Evolutionary conservation across 2,113 vertebrate genomes (phyloP).

Genomic region (Nycticorax nycticorax): DNA sequence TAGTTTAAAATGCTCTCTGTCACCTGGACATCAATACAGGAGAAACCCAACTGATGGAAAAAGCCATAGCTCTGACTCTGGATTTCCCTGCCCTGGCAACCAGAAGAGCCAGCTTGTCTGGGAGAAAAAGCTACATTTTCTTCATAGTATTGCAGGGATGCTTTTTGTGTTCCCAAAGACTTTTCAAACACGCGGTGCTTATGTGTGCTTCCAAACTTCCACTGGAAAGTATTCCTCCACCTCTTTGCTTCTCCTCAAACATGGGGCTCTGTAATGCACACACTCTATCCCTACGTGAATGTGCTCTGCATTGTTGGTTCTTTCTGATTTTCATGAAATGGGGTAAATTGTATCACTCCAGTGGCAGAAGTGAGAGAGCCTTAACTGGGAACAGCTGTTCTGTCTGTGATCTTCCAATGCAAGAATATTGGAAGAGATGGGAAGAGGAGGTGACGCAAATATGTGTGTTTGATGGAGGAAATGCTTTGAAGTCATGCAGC

Average conservation of each 20-base stretch:
- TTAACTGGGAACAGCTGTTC: constrained; percentile 27
- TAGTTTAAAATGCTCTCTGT: background rate
- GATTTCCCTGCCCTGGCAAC: background rate
- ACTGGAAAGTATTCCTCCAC: background rate
- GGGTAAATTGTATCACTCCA: background rate
- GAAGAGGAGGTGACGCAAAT: constrained; percentile 1
- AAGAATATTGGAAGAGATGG: constrained; percentile 27
- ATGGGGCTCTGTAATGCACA: background rate
- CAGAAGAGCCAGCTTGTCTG: background rate
- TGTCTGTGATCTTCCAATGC: constrained; percentile 21
- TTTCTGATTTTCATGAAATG: background rate
- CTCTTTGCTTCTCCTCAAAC: background rate
- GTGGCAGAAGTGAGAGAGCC: background rate
- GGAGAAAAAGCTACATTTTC: background rate
- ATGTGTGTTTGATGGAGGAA: constrained; percentile 17
- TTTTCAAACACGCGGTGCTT: background rate
- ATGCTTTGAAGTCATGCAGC: constrained; percentile 61
- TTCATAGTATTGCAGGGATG: background rate
- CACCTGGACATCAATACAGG: background rate
- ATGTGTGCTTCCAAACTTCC: background rate
- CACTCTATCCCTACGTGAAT: accelerated
- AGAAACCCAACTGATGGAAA: background rate
- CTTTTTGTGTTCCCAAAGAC: background rate
- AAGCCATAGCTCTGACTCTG: background rate
- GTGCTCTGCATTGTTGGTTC: background rate